phyloP scores from a whole-genome alignment of 64 coral and sea anemone genomes.

The Platygyra sinensis region DNA sequence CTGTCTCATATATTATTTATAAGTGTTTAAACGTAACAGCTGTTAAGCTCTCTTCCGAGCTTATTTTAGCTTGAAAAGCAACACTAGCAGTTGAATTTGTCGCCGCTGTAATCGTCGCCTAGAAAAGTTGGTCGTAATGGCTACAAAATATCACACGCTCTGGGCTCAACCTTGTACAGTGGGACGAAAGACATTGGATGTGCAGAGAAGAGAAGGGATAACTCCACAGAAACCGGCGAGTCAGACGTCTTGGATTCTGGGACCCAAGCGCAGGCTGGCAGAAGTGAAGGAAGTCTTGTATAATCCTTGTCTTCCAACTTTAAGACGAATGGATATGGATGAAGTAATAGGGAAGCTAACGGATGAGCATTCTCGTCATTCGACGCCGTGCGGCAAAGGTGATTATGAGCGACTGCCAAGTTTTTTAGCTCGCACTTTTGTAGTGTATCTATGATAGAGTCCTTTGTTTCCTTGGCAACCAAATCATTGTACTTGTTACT shows the following conservation, averaged over 20 bases:
- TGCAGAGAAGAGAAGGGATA: constrained; percentile 31
- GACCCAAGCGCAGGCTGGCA: constrained; percentile 35
- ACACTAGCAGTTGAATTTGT: neutral
- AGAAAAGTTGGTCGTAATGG: neutral
- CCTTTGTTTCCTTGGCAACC: constrained; percentile 13
- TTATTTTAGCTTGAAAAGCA: neutral
- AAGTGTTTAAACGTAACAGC: neutral
- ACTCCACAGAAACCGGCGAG: constrained; percentile 14
- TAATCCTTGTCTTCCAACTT: constrained; percentile 68
- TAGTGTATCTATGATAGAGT: neutral
- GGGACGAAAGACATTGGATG: constrained; percentile 52
- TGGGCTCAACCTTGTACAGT: constrained; percentile 41
- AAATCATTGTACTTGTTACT: neutral
- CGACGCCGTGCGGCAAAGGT: constrained; percentile 72
- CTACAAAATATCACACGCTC: constrained; percentile 62
- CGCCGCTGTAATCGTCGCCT: too few species aligned
- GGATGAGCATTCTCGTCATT: constrained; percentile 66
- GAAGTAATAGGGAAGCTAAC: constrained; percentile 57
- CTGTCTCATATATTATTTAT: constrained; percentile 23
- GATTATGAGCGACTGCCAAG: neutral
- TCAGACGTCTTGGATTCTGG: neutral
- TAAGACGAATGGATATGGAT: constrained; percentile 89
- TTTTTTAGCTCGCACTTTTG: neutral
- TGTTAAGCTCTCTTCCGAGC: neutral
- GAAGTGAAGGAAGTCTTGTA: constrained; percentile 78